Base-by-base conservation (phyloP, 1,140 invertebrate genomes). In the Venturia canescens region DNA sequence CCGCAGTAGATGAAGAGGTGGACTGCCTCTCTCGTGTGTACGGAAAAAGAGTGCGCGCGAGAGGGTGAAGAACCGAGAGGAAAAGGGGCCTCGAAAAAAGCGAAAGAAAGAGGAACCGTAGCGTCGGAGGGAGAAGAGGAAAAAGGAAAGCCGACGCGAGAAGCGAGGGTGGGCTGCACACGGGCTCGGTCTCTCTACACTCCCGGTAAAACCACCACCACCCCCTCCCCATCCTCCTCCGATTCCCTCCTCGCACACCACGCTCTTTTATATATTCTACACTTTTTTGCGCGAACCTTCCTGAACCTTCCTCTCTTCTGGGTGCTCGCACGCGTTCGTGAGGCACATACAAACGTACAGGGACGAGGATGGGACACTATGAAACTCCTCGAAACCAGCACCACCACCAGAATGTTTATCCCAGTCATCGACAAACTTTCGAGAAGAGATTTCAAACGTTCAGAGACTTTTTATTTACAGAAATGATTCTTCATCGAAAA, bases 121-220 rank as follows among this genome's bases (percentile, higher is more conserved):
- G 86, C 7, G 31, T 6, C 5, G 38, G 38, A 44, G 38, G 38
- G 38, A 44, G 38, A 9, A 44, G 86, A 83, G 80, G 84, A 86
- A 84, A 84, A 86, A 86, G 85, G 80, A 85, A 81, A 79, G 34
- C 83, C 83, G 81, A 76, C 85, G 80, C 69, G 80, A 81, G 34
- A 78, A 38, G 77, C 18, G 50, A 78, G 71, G 76, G 57, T 80
- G 77, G 79, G 76, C 77, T 82, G 79, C 70, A 60, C 27, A 50
- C 80, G 63, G 67, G 70, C 50, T 72, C 66, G 29, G 74, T 21
- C 78, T 34, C 75, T 76, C 80, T 81, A 44, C 38, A 44, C 38
- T 1, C 60, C 26, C 13, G 3, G 21, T 66, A 26, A 23, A 66
- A 82, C 76, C 72, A 69, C 48, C 38, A 67, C 60, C 31, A 29